Evolutionary conservation across 2,113 vertebrate species (phyloP).

Genomic region (Urocitellus parryii): DNA sequence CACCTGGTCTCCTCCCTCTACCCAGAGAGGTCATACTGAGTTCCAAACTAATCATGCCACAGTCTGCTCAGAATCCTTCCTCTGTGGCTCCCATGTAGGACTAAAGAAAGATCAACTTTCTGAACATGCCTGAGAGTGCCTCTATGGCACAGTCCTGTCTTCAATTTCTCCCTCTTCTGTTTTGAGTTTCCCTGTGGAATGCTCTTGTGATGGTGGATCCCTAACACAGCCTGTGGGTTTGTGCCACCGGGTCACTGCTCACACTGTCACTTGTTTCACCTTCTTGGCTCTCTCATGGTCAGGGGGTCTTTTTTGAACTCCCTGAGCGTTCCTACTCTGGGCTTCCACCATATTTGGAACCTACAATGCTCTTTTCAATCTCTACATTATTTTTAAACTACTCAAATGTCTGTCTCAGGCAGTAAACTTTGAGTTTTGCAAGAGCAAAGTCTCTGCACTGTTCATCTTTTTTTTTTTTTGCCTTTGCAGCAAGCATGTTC

Average conservation of each 20-base stretch:
- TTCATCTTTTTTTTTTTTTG: neutral
- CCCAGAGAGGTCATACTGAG: neutral
- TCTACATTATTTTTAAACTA: neutral
- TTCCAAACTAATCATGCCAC: neutral
- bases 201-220: neutral
- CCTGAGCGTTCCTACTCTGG: neutral
- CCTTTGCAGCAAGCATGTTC: neutral
- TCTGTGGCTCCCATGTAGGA: neutral
- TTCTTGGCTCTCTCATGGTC: neutral
- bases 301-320: accelerated
- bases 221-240: neutral
- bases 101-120: neutral
- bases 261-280: neutral
- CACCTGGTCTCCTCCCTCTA: neutral
- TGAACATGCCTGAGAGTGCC: neutral
- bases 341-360: neutral
- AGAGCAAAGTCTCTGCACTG: neutral
- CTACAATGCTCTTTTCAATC: neutral
- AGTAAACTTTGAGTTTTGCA: neutral
- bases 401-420: neutral
- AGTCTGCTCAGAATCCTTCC: neutral
- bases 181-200: neutral
- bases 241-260: neutral
- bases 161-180: neutral
- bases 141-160: neutral